Conservation (phyloP, 2,113 vertebrate species). For the Cricetomys ansorgei region DNA sequence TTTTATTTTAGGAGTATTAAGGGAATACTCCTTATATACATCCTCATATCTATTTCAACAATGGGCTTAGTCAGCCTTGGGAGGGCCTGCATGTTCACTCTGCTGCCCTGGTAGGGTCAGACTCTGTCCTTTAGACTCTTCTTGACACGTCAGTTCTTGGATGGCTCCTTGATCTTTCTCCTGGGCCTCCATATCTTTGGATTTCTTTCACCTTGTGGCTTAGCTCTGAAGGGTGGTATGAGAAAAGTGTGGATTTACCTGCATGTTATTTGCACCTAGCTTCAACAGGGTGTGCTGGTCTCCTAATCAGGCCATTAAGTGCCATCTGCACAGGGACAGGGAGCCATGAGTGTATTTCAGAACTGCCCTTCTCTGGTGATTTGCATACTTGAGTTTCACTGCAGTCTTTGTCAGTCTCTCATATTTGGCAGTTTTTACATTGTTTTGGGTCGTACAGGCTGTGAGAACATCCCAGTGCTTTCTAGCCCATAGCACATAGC, state of each 20-base stretch:
- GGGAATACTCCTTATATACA: accelerated
- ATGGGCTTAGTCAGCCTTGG: accelerated
- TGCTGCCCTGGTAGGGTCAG: neutral
- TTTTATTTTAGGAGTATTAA: no score
- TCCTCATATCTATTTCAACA: accelerated
- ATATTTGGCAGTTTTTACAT: neutral
- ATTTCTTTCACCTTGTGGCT: neutral
- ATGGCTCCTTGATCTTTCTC: conserved; percentile 67
- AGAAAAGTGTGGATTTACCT: no score
- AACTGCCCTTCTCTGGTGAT: neutral
- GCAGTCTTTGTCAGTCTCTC: neutral
- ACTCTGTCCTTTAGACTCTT: conserved; percentile 84
- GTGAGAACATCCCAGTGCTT: neutral
- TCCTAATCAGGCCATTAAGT: neutral
- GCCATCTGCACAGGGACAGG: neutral
- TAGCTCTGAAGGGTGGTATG: neutral
- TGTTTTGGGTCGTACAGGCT: neutral
- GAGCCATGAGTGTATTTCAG: neutral
- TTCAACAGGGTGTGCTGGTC: neutral
- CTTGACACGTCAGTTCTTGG: neutral
- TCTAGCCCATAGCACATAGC: accelerated
- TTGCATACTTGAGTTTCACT: neutral
- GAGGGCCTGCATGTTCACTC: neutral
- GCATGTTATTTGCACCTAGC: neutral
- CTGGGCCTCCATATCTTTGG: neutral